Evolutionary conservation across 1,140 invertebrate genomes (phyloP), one percentile per base, ranked within the genome.

Genomic region (Muscidifurax raptorellus): DNA sequence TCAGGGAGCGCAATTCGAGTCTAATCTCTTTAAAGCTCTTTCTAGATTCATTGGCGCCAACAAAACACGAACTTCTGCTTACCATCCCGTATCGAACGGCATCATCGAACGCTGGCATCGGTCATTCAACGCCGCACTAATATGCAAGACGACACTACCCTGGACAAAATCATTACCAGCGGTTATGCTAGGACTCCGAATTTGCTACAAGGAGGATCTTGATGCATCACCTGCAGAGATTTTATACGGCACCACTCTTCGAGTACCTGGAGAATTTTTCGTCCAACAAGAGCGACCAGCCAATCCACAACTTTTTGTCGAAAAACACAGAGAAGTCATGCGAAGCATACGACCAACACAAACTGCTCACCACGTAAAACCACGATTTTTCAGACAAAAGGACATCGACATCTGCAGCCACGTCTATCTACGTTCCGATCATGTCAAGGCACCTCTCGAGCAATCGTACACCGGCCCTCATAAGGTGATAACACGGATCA

Each of bases 191-290:
- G 69, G 83, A 6, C 47, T 80, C 6, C 22, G 47, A 1, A 75
- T 69, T 1, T 30, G 66, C 47, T 32, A 27, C 1, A 80, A 80
- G 18, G 71, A 84, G 27, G 77, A 80, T 10, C 28, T 80, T 0
- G 71, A 84, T 6, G 44, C 71, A 13, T 72, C 76, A 1, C 32
- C 83, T 0, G 78, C n/a, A n/a, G n/a, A n/a, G n/a, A n/a, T n/a
- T n/a, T n/a, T n/a, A n/a, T n/a, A n/a, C n/a, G n/a, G n/a, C 71
- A 77, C 25, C n/a, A 67, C 59, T 0, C 64, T 82, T 0, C 30
- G 74, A 2, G 7, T 79, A 18, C 80, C 84, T 0, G 40, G 79
- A 22, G 74, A 85, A 25, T 82, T 72, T 13, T 85, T 85, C 74
- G 18, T 77, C 6, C 4, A 47, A 0, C 15, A 81, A 15, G 74